Base-by-base conservation (phyloP, 2,888 invertebrate species). In the Plemyria rubiginata region DNA sequence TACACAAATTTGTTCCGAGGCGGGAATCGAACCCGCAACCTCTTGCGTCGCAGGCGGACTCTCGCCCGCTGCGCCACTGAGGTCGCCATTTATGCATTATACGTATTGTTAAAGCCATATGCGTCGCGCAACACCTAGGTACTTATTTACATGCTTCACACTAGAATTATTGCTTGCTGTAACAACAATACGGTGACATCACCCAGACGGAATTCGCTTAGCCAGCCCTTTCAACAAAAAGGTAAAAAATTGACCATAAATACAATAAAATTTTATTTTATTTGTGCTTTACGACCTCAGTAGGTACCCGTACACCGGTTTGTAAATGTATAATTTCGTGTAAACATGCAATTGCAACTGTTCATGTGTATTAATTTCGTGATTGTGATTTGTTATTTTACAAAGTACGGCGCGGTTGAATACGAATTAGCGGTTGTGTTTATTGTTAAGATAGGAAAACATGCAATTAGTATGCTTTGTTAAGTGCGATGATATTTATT, bases 321-420 rank as follows among this genome's bases (percentile, higher is more conserved):
- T 77, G 71, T 76, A 74, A 65, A 63, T 78, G 78, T 76, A 79
- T 82, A 83, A 86, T 84, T 81, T 74, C 71, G 75, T 69, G 76
- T 74, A 74, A 79, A 79, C 86, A 85, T 82, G 85, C 83, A 77
- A 83, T 78, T 78, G 77, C 72, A 79, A 70, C 66, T 64, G 70
- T 68, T 73, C 60, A 69, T 65, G 60, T 70, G 68, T 73, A 78
- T 75, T 71, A 74, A 76, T 70, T 73, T 67, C 69, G 65, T 76
- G 78, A 78, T 78, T 75, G 73, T 78, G 78, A 84, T 85, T 85
- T 82, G 79, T 80, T 79, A 77, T 82, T 80, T 76, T 71, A 76
- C 77, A 75, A 77, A 80, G 77, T 51, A 60, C 54, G 50, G 43
- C 55, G 22, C 54, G 52, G 72, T 74, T 68, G 71, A 79, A 78